Evolutionary conservation across 2,113 vertebrate species (phyloP).

Genomic region (Typhlomys cinereus): DNA sequence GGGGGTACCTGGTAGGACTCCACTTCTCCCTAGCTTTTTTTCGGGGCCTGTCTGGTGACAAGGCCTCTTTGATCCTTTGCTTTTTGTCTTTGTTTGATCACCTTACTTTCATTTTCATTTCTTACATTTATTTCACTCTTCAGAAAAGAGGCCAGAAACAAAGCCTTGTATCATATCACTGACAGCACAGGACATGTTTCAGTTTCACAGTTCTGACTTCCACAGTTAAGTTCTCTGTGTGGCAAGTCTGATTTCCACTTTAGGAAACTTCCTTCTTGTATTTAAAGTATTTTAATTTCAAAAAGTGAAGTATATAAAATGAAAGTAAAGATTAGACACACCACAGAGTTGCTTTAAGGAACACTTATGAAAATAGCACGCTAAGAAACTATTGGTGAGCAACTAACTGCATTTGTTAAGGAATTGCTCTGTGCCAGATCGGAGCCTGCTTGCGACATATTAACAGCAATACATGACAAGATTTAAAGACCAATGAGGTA

Average conservation of each 20-base stretch:
- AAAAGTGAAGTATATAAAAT: neutral
- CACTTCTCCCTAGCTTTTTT: neutral
- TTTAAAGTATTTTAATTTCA: neutral
- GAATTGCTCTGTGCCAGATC: neutral
- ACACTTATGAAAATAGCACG: neutral
- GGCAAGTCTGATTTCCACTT: neutral
- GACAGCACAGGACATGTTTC: neutral
- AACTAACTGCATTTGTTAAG: neutral
- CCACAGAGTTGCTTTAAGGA: neutral
- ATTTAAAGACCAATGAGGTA: neutral
- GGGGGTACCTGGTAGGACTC: too few relatives aligned
- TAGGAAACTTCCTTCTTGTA: neutral
- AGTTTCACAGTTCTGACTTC: neutral
- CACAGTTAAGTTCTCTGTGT: neutral
- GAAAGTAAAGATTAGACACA: slow-evolving; percentile 16
- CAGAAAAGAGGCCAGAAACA: too few relatives aligned
- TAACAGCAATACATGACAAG: slow-evolving; percentile 3
- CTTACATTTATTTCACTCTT: neutral
- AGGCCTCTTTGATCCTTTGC: neutral
- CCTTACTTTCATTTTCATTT: neutral
- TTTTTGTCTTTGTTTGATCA: too few relatives aligned
- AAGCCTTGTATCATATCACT: neutral
- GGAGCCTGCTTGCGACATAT: neutral
- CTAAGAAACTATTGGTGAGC: neutral
- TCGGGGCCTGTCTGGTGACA: neutral